Evolutionary conservation across 92 coral and sea anemone species (phyloP).

Genomic region (Scolanthus callimorphus): DNA sequence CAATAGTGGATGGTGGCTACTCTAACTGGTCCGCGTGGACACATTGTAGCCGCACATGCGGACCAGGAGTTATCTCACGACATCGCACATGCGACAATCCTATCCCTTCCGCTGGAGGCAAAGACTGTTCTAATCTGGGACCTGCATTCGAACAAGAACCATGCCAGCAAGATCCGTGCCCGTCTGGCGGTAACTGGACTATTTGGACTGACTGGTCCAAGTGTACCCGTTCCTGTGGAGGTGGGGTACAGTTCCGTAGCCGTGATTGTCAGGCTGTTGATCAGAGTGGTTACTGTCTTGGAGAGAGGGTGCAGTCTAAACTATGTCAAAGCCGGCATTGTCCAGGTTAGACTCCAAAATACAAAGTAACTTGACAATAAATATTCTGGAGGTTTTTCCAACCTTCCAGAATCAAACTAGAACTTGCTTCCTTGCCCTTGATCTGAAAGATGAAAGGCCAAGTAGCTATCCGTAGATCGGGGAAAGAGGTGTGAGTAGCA

Average conservation of each 20-base stretch:
- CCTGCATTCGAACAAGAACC: conserved; percentile 91
- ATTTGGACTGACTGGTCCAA: conserved; percentile 78
- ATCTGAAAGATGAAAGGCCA: no score
- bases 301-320: conserved; percentile 74
- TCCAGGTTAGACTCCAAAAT: conserved; percentile 81
- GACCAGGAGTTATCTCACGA: conserved; percentile 95
- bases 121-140: conserved; percentile 90
- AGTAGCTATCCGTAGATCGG: no score
- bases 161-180: conserved; percentile 62
- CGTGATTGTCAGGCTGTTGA: conserved; percentile 63
- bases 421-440: no score
- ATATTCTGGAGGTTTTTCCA: no score
- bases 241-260: conserved; percentile 83
- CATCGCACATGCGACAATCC: conserved; percentile 89
- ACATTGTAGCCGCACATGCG: conserved; percentile 85
- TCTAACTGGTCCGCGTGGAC: conserved; percentile 86
- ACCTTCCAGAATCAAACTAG: no score
- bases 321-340: conserved; percentile 85
- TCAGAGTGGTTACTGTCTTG: conserved; percentile 70
- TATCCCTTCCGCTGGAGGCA: conserved; percentile 81
- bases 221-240: conserved; percentile 86
- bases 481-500: no score
- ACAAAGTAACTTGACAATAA: no score
- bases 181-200: conserved; percentile 83
- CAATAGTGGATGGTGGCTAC: conserved; percentile 83